Evolutionary conservation across 2,888 invertebrate genomes (phyloP), one percentile per base, ranked within the genome.

Genomic region (Drosophila imparisetae): DNA sequence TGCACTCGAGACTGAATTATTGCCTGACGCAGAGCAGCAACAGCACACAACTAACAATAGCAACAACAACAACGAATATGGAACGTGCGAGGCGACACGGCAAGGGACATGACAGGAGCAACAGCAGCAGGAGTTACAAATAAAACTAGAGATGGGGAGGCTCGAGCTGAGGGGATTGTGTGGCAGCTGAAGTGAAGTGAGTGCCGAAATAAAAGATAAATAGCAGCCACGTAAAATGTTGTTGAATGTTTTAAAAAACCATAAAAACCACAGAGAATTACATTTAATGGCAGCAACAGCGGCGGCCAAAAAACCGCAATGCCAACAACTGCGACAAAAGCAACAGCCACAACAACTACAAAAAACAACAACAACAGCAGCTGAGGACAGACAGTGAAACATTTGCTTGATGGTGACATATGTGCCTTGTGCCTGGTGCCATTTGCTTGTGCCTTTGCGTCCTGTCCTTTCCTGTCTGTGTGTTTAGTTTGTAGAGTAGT

Each of bases 191-290:
- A 75, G 80, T 53, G 70, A 66, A 75, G 80, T 63, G 72, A 67
- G 78, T 83, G 72, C 63, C 82, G 78, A 82, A 89, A 87, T 84
- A 87, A 90, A 90, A 90, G 86, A 87, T 88, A 87, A 87, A 87
- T 90, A 86, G 89, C 90, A 90, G 89, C 89, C 89, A 87, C 90
- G 86, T 87, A 90, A 87, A 87, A 87, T 86, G 89, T 76, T 90
- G 87, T 89, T 90, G 87, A 89, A 87, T 87, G 87, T 87, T 87
- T 87, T 88, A 87, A 87, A 86, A 90, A 87, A 90, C 86, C 90
- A 87, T 87, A 90, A 87, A 90, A 87, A 88, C 90, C 86, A 76
- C 90, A 83, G 86, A 90, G 89, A 86, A 86, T 90, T 87, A 87
- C 86, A 84, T 86, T 87, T 90, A 87, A 87, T 87, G 86, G 89